A percentile compares a stretch with the other conserved stretches of the same genome.
Conservation (phyloP, 2,113 vertebrate genomes). For the Ceyx melanurus region DNA sequence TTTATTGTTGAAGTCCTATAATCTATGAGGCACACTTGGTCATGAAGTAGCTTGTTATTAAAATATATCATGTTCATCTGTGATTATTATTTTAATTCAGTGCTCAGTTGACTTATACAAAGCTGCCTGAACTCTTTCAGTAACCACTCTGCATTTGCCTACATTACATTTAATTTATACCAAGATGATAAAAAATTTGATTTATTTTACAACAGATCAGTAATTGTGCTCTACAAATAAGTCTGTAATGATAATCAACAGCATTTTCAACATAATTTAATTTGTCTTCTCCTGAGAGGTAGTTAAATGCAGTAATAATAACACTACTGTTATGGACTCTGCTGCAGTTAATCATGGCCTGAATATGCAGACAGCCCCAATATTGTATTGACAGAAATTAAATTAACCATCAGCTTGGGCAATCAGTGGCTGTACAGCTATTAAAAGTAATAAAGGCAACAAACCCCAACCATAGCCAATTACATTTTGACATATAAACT, state of each 20-base stretch:
- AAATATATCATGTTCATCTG: conserved; percentile 65
- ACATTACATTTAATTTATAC: conserved; percentile 84
- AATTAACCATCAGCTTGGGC: conserved; percentile 88
- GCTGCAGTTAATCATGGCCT: conserved; percentile 85
- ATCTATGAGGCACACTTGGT: conserved; percentile 66
- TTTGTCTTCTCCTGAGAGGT: conserved; percentile 88
- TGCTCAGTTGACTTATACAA: conserved; percentile 63
- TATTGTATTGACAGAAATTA: conserved; percentile 92
- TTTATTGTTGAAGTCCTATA: conserved; percentile 54
- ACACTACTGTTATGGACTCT: conserved; percentile 84
- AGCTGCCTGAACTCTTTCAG: conserved; percentile 71
- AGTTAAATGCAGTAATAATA: conserved; percentile 89
- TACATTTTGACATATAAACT: conserved; percentile 82
- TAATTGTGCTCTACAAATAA: conserved; percentile 91
- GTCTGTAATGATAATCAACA: conserved; percentile 90
- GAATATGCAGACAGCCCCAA: conserved; percentile 88
- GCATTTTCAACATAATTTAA: conserved; percentile 91
- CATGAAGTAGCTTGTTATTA: conserved; percentile 75
- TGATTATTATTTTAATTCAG: conserved; percentile 78
- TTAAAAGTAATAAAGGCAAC: conserved; percentile 88
- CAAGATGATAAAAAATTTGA: conserved; percentile 88
- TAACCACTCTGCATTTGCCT: conserved; percentile 68
- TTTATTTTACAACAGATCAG: conserved; percentile 91
- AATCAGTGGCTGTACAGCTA: conserved; percentile 85
- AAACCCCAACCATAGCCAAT: conserved; percentile 83